Percentiles rank a stretch among this genome's conserved stretches.
phyloP scores from a whole-genome alignment of 2,113 vertebrate genomes.

The Trichomycterus rosablanca region DNA sequence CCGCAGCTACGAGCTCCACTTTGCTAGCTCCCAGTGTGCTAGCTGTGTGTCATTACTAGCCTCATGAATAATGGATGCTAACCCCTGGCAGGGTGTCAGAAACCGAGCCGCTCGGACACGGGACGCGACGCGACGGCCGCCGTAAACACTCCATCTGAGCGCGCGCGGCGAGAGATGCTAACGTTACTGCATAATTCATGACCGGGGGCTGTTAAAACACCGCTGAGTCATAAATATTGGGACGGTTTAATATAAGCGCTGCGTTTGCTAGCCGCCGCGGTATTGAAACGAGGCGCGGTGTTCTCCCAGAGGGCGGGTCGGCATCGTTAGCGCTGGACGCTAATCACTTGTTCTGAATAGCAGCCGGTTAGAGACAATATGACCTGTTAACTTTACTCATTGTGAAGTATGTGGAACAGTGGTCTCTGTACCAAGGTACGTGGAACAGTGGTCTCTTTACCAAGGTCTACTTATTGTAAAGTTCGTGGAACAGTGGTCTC shows the following conservation, averaged over 20 bases:
- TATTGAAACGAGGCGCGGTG: background rate
- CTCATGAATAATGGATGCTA: constrained; percentile 18
- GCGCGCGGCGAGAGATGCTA: background rate
- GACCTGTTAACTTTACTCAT: no score
- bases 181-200: background rate
- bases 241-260: background rate
- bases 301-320: no score
- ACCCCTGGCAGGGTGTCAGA: background rate
- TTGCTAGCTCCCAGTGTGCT: constrained; percentile 11
- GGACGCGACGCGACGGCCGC: background rate
- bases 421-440: no score
- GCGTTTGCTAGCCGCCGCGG: background rate
- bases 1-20: constrained; percentile 1
- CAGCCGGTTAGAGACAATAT: background rate
- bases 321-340: background rate
- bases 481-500: no score
- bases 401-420: no score
- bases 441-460: no score
- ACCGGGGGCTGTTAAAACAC: background rate
- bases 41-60: constrained; percentile 26
- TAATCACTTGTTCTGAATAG: constrained; percentile 1
- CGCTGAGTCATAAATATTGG: background rate
- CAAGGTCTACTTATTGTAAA: no score
- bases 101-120: background rate
- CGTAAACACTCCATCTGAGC: background rate